Percentiles rank a stretch among this genome's conserved stretches.
phyloP scores from a whole-genome alignment of 2,113 vertebrate species.

The Pluvianellus socialis region DNA sequence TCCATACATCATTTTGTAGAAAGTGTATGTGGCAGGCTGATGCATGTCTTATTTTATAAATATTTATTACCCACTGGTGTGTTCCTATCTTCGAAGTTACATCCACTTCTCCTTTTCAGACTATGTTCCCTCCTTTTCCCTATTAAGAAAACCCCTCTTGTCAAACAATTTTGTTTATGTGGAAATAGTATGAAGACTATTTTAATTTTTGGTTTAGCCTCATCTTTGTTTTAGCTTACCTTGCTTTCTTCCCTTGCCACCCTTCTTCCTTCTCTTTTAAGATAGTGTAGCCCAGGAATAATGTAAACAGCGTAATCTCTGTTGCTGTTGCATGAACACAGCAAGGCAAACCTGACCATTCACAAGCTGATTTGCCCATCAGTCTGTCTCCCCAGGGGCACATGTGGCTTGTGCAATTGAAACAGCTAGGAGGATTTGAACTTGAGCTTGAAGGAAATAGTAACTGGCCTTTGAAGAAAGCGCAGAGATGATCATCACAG shows the following conservation, averaged over 20 bases:
- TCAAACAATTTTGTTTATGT: constrained; percentile 40
- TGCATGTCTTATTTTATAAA: constrained; percentile 75
- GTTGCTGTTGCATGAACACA: not conserved
- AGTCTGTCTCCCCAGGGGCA: not conserved
- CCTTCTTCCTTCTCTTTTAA: not conserved
- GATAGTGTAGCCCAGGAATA: not conserved
- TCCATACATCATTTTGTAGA: constrained; percentile 55
- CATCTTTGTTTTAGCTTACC: constrained; percentile 52
- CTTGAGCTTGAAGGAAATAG: not conserved
- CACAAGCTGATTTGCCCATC: not conserved
- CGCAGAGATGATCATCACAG: not conserved
- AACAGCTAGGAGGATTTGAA: not conserved
- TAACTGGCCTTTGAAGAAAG: not conserved
- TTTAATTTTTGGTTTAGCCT: constrained; percentile 28
- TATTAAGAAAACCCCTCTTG: not conserved
- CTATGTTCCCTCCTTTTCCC: not conserved
- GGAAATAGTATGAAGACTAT: not conserved
- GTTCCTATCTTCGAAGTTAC: constrained; percentile 69
- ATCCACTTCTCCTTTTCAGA: constrained; percentile 27
- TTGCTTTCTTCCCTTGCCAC: not conserved
- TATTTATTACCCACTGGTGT: constrained; percentile 71
- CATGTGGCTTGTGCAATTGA: not conserved
- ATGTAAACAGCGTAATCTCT: not conserved
- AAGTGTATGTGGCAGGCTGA: constrained; percentile 62
- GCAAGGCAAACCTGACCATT: not conserved